Evolutionary conservation across 2,888 invertebrate species (phyloP).

Genomic region (Orgyia antiqua): DNA sequence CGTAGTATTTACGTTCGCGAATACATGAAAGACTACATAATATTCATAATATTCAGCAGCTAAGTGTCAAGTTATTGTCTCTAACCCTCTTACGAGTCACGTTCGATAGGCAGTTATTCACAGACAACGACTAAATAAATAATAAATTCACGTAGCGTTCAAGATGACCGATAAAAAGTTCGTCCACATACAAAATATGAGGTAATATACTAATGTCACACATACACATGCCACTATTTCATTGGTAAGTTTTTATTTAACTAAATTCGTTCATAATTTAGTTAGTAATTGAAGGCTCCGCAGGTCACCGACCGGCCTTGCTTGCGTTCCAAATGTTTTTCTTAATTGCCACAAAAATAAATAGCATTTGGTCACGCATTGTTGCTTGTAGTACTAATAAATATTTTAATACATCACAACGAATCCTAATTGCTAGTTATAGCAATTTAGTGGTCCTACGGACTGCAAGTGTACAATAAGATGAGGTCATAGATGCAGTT

Average conservation of each 20-base stretch:
- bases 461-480: slow-evolving; percentile 19
- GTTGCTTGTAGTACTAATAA: slow-evolving; percentile 12
- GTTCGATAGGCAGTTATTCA: slow-evolving; percentile 48
- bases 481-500: slow-evolving; percentile 64
- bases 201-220: slow-evolving; percentile 53
- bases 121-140: slow-evolving; percentile 55
- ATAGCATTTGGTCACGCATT: slow-evolving; percentile 57
- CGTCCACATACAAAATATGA: slow-evolving; percentile 53
- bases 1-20: slow-evolving; percentile 5
- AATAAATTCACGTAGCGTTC: slow-evolving; percentile 58
- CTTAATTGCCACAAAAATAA: slow-evolving; percentile 52
- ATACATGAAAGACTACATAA: slow-evolving; percentile 3
- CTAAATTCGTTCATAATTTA: slow-evolving; percentile 26
- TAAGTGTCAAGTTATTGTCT: slow-evolving; percentile 27
- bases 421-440: slow-evolving; percentile 23
- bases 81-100: slow-evolving; percentile 30
- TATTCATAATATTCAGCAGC: slow-evolving; percentile 20
- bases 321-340: slow-evolving; percentile 44
- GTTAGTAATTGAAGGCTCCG: slow-evolving; percentile 39
- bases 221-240: slow-evolving; percentile 4
- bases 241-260: slow-evolving; percentile 11
- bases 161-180: slow-evolving; percentile 71
- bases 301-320: slow-evolving; percentile 58
- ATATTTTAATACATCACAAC: slow-evolving; percentile 21
- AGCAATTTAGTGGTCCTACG: slow-evolving; percentile 40